Conservation (phyloP, 2,797 vertebrate genomes). For the Anniella stebbinsi region DNA sequence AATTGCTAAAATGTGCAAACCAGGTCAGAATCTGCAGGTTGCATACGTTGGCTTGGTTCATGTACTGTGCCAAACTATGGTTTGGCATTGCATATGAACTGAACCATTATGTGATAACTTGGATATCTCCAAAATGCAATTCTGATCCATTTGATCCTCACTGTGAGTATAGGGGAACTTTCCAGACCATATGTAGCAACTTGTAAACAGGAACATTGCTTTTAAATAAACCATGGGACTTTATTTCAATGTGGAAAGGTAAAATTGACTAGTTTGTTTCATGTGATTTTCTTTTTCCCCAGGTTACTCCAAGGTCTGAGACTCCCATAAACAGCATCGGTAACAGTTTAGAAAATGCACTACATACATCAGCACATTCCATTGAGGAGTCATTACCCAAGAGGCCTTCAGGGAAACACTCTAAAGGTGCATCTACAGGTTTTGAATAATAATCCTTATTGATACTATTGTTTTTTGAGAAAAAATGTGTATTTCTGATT, state of each 20-base stretch:
- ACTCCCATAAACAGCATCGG: slow-evolving; percentile 74
- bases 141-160: neutral
- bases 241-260: neutral
- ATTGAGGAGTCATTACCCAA: slow-evolving; percentile 83
- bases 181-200: neutral
- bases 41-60: neutral
- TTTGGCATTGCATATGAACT: neutral
- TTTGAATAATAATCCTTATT: neutral
- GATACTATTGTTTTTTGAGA: neutral
- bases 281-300: slow-evolving; percentile 50
- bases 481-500: fast-evolving
- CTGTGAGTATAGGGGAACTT: slow-evolving; percentile 2
- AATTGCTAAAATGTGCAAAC: too few species aligned
- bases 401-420: slow-evolving; percentile 82
- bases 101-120: slow-evolving; percentile 38
- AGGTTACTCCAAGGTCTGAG: slow-evolving; percentile 83
- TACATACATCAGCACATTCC: slow-evolving; percentile 82
- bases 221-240: neutral
- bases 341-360: slow-evolving; percentile 83
- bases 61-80: neutral
- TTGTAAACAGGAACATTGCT: neutral
- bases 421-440: slow-evolving; percentile 82
- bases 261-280: slow-evolving; percentile 24
- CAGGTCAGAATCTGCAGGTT: neutral
- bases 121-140: slow-evolving; percentile 64